A percentile compares a stretch with the other conserved stretches of the same genome.
Conservation (phyloP, 2,888 invertebrate species). For the Nasonovia ribisnigri region DNA sequence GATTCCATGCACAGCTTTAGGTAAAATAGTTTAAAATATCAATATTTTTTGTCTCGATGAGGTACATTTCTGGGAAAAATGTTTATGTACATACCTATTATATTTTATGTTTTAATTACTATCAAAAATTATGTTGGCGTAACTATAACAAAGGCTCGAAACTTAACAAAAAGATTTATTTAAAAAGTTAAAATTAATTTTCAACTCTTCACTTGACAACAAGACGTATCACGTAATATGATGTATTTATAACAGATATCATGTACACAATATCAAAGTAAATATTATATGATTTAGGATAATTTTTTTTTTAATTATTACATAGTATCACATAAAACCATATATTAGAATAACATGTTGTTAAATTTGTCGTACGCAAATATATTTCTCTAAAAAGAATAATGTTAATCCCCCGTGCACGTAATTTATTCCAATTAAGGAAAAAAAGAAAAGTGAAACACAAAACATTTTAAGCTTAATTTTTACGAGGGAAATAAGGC, state of each 20-base stretch:
- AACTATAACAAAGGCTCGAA: not conserved
- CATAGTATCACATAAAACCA: not conserved
- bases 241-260: not conserved
- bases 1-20: not conserved
- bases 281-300: no score
- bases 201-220: not conserved
- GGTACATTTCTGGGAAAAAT: not conserved
- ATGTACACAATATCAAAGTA: not conserved
- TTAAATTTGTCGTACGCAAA: not conserved
- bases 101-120: not conserved
- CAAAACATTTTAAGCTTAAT: slow-evolving; percentile 2
- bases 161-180: not conserved
- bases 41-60: not conserved
- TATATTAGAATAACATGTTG: not conserved
- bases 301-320: not conserved
- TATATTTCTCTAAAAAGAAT: not conserved
- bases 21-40: not conserved
- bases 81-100: not conserved
- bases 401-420: not conserved
- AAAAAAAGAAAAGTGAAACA: not conserved
- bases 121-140: not conserved
- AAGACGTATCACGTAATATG: not conserved
- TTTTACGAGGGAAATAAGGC: not conserved
- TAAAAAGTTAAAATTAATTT: slow-evolving; percentile 30
- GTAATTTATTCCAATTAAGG: not conserved